Base-by-base conservation (phyloP, 92 coral and sea anemone species). In the Epizoanthus stellaris region DNA sequence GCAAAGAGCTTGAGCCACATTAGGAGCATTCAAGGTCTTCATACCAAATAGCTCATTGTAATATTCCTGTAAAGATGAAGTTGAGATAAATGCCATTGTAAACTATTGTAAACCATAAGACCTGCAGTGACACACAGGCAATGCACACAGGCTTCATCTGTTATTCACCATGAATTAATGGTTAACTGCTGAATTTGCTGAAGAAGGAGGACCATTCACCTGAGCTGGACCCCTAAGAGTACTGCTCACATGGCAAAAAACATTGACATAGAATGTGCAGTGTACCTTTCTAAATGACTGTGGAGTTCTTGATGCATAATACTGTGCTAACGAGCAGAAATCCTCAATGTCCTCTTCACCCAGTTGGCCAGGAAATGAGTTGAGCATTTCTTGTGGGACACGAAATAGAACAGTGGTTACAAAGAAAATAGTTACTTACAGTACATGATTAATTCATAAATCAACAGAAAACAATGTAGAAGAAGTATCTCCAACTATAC, bases 321-420 rank as follows among this genome's bases (percentile, higher is more conserved):
- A 93, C 74, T 97, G 98, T 20, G 99, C 96, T 52, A 97, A 89
- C 0, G 99, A 97, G 83, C 98, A 97, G 87, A 97, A 94, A 81
- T 97, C 99, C 77, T 97, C 99, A 43, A 97, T 97, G 88, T 97
- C 99, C 59, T 97, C 99, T 76, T 92, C 98, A 58, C 93, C 97
- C 47, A 97, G 89, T 85, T 97, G 99, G 36, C 91, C 88, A 74
- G 98, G 99, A 81, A 95, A 91, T 72, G 95, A 90, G 63, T 98
- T 91, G 20, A 97, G 95, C 75, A 91, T 88, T 52, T 97, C 99
- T 97, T 56, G 49, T 74, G 73, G 11, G 20, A 61, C 25, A 4
- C 1, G 57, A 20, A 60, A 57, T 39, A 47, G 25, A 49, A 3
- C 68, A 43, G n/a, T 12, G 10, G 17, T 9, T 16, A 70, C 47